Base-by-base conservation (phyloP, 2,888 invertebrate genomes). In the Drosophila pegasa region DNA sequence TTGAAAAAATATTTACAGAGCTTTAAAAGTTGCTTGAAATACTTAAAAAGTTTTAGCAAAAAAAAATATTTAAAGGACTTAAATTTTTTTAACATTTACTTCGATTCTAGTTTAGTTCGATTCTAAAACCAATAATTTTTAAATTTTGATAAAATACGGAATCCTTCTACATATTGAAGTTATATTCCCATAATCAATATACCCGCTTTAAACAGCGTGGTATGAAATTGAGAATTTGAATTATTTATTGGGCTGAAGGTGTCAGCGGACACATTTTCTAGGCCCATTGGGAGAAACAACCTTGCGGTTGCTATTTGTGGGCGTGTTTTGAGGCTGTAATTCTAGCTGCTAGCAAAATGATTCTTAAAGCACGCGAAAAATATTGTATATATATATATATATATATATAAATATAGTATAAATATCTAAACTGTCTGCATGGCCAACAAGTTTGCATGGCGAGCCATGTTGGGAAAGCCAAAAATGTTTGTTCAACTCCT, bases 401-500 rank as follows among this genome's bases (percentile, higher is more conserved):
- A 47, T 1, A 20, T 14, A 48, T n/a, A 5, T 4, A 20, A 20
- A n/a, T 7, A 47, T 50, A 45, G 35, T n/a, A 22, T n/a, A 18
- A 7, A 31, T 48, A 20, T 20, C 14, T 10, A 20, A 22, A 48
- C 29, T 16, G 38, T n/a, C 38, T 37, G 50, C 29, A 29, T 54
- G 60, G 54, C 73, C 57, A 64, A 61, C 59, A 56, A 62, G 62
- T 70, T 71, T 48, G 72, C 68, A 43, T 60, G 62, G 59, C 45
- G 35, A 37, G 31, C 20, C 18, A n/a, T n/a, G 16, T 4, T 29
- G 40, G 35, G 27, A 35, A 35, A 16, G 57, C 35, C 45, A 63
- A 85, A 85, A 83, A 88, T 85, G 87, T 87, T 85, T 87, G 88
- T 78, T 87, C 84, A 87, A 87, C 87, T 88, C 83, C 66, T 61